Percentiles rank a stretch among this genome's conserved stretches.
phyloP scores from a whole-genome alignment of 2,888 invertebrate genomes.

The Netelia virgata region DNA sequence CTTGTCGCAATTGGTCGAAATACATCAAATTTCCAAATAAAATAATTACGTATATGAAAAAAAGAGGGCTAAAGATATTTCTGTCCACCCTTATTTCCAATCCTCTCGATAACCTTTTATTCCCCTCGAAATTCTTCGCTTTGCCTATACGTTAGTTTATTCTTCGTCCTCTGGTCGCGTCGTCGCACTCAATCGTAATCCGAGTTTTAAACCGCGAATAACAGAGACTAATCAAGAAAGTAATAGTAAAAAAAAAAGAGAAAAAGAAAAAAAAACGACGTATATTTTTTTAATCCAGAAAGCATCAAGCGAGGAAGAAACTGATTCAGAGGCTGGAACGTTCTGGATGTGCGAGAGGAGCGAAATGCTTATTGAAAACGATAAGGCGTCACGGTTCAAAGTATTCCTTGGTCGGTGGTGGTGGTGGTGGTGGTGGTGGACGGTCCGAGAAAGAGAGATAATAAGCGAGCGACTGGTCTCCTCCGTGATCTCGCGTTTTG shows the following conservation, averaged over 20 bases:
- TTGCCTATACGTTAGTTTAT: too few relatives aligned
- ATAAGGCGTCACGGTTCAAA: slow-evolving; percentile 69
- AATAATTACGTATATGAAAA: too few relatives aligned
- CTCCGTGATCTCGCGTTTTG: slow-evolving; percentile 11
- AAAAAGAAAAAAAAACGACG: not conserved
- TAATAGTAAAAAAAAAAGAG: not conserved
- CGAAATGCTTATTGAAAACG: slow-evolving; percentile 66
- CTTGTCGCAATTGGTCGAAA: not conserved
- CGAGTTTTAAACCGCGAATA: not conserved
- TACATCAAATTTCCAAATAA: too few relatives aligned
- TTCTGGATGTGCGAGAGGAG: slow-evolving; percentile 47
- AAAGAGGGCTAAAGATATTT: too few relatives aligned
- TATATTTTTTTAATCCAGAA: not conserved
- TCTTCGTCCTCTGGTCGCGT: too few relatives aligned
- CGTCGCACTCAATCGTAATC: too few relatives aligned
- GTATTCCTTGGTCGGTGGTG: slow-evolving; percentile 53
- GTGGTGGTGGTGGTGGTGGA: slow-evolving; percentile 16
- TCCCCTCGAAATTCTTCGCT: too few relatives aligned
- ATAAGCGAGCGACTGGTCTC: slow-evolving; percentile 53
- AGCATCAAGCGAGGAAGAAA: not conserved
- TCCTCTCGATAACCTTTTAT: too few relatives aligned
- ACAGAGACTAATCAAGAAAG: slow-evolving; percentile 14
- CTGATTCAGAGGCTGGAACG: slow-evolving; percentile 30
- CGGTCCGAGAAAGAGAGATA: slow-evolving; percentile 58
- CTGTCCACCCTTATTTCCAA: too few relatives aligned